Evolutionary conservation across 92 coral and sea anemone species (phyloP).

Genomic region (Porites divaricata): DNA sequence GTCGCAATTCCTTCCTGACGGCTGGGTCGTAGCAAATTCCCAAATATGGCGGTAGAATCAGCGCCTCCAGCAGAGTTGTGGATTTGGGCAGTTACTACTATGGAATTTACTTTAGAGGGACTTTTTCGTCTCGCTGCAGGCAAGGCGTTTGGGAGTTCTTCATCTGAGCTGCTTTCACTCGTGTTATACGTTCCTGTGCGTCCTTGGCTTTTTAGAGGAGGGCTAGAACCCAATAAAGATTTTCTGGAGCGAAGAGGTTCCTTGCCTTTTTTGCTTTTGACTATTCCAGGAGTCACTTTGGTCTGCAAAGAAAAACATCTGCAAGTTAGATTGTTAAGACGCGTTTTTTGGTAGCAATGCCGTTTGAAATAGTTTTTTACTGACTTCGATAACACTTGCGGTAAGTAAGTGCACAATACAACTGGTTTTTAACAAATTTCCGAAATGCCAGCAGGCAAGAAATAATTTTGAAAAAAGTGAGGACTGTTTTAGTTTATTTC

Average conservation of each 20-base stretch:
- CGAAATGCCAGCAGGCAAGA: too few relatives aligned
- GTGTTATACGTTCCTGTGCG: neutral
- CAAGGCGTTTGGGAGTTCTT: conserved; percentile 2
- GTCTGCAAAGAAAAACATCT: conserved; percentile 13
- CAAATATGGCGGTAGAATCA: neutral
- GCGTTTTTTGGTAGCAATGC: too few relatives aligned
- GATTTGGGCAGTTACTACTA: conserved; percentile 11
- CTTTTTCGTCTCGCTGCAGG: neutral
- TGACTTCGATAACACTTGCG: too few relatives aligned
- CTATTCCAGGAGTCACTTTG: neutral
- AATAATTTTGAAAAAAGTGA: too few relatives aligned
- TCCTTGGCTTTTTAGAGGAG: neutral
- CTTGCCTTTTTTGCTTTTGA: neutral
- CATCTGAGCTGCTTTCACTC: conserved; percentile 30
- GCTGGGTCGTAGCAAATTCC: neutral
- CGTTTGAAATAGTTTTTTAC: too few relatives aligned
- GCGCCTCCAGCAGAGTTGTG: neutral
- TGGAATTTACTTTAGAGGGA: neutral
- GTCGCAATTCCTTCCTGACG: neutral
- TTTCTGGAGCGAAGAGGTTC: conserved; percentile 11
- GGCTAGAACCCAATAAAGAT: neutral
- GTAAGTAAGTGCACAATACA: too few relatives aligned
- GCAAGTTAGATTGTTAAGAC: neutral
- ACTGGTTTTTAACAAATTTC: too few relatives aligned
- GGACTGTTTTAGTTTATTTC: too few relatives aligned